phyloP scores from a whole-genome alignment of 2,888 invertebrate genomes.

The Lasioglossum villosulum region DNA sequence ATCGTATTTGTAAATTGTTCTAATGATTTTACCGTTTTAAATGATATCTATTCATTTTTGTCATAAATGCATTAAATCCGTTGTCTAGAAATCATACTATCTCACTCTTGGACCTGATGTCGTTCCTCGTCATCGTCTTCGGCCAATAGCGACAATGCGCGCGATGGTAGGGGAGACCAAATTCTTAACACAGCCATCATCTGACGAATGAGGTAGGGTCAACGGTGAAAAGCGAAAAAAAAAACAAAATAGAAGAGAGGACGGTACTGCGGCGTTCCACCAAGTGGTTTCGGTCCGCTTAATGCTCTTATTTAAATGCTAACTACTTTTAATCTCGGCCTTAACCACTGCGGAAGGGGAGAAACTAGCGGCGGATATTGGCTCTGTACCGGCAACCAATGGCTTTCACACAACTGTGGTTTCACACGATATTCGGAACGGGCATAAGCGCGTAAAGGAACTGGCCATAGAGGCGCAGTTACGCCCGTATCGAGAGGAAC shows the following conservation, averaged over 20 bases:
- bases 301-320: conserved; percentile 72
- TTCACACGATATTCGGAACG: conserved; percentile 62
- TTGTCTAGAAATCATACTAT: too few relatives aligned
- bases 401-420: conserved; percentile 66
- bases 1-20: too few relatives aligned
- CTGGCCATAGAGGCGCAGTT: background rate
- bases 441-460: conserved; percentile 49
- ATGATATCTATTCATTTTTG: too few relatives aligned
- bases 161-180: too few relatives aligned
- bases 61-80: too few relatives aligned
- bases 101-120: too few relatives aligned
- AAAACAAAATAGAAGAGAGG: background rate
- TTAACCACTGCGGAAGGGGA: conserved; percentile 36
- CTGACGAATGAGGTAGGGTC: background rate
- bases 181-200: too few relatives aligned
- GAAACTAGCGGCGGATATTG: conserved; percentile 62
- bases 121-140: too few relatives aligned
- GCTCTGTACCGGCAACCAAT: conserved; percentile 53
- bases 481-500: conserved; percentile 36
- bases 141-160: too few relatives aligned
- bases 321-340: conserved; percentile 68
- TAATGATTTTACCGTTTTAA: too few relatives aligned
- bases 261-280: background rate
- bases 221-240: background rate
- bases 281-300: background rate